Base-by-base conservation (phyloP, 2,113 vertebrate genomes). In the Cyprinodon brontotheroides region DNA sequence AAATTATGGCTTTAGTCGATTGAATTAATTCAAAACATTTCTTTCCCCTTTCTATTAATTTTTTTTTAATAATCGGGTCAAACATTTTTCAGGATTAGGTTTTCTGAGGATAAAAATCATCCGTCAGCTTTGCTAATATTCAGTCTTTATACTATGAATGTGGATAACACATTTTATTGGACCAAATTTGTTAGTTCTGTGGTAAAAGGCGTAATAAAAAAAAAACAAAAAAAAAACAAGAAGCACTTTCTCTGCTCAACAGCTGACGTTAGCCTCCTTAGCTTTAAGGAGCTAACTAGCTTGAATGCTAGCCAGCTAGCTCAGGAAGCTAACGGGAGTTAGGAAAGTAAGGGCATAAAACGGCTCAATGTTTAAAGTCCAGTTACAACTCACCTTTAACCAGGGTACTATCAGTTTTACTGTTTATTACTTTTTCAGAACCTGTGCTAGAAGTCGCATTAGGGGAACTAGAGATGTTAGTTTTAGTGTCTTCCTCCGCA, bases 341-440 rank as follows among this genome's bases (percentile, higher is more conserved):
- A 70, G 75, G 40, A 57, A 64, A 78, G 45, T 14, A 59, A 83
- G 68, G 78, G 70, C 65, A 60, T 59, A 64, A 57, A 6, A 76
- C 75, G 68, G 50, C 75, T 84, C 15, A 83, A 82, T 81, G 67
- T 87, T 78, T 76, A 82, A 73, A 74, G 80, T 86, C 68, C 80
- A 80, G 79, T 63, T 80, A 89, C 72, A 89, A 95, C 95, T 95
- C 95, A 95, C 94, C 94, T 95, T 93, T 85, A 81, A 87, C 85
- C 90, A 88, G 92, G 92, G 86, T 75, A 90, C 83, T 92, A 93
- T 86, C 91, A 91, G 73, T 86, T 92, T 93, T 87, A 93, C 87
- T 93, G 92, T 93, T 95, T 94, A 93, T 94, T 91, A 94, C 91
- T 92, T 87, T 94, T 83, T 93, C 92, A 89, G 90, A 83, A 85